A percentile compares a stretch with the other conserved stretches of the same genome.
Evolutionary conservation across 2,888 invertebrate species (phyloP).

Genomic region (Eupeodes luniger): DNA sequence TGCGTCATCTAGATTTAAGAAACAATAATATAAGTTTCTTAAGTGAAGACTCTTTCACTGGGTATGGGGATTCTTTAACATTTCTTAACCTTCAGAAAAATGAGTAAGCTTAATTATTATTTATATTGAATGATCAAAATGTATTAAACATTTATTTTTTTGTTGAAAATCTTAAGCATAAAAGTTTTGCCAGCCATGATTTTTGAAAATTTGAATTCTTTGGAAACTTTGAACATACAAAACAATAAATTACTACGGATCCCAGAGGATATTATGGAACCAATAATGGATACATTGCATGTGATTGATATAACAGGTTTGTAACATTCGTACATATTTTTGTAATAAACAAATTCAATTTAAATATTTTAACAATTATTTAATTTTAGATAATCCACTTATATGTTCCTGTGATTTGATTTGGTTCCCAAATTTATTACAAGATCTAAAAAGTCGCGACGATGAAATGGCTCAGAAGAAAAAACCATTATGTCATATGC

Average conservation of each 20-base stretch:
- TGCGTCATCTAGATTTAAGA: conserved; percentile 94
- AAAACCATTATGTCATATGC: conserved; percentile 92
- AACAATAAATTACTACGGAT: conserved; percentile 94
- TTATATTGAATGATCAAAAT: not conserved
- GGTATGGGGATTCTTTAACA: conserved; percentile 96
- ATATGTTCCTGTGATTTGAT: conserved; percentile 94
- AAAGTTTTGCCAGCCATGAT: conserved; percentile 92
- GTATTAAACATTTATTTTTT: not conserved
- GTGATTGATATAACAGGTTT: conserved; percentile 95
- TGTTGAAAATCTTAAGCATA: conserved; percentile 86
- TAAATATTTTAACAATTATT: no score
- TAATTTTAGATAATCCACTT: conserved; percentile 91
- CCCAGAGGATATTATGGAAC: conserved; percentile 94
- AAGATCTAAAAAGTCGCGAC: conserved; percentile 91
- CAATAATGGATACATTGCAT: conserved; percentile 92
- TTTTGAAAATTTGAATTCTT: conserved; percentile 94
- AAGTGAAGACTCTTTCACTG: conserved; percentile 93
- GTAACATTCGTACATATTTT: no score
- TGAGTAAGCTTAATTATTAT: conserved; percentile 87
- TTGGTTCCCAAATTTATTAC: conserved; percentile 94
- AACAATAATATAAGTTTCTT: conserved; percentile 94
- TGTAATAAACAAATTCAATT: no score
- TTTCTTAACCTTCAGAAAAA: conserved; percentile 96
- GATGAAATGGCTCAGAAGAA: conserved; percentile 96
- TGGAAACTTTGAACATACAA: conserved; percentile 94